Evolutionary conservation across 1,140 invertebrate species (phyloP), one percentile per base, ranked within the genome.

Genomic region (Mya arenaria): DNA sequence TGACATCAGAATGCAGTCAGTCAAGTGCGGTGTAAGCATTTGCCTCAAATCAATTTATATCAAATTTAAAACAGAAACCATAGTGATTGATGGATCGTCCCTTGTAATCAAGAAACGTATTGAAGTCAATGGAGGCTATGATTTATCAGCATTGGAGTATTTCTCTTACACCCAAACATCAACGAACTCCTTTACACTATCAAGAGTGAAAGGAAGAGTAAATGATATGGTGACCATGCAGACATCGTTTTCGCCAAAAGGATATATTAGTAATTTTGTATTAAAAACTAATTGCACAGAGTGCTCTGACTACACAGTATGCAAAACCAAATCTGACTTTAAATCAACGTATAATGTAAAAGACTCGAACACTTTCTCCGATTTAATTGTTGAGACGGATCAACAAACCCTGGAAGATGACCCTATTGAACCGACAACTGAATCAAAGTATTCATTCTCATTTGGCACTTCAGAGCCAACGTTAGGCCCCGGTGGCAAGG

Each of bases 301-400:
- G 48, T 52, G 48, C 8, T n/a, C 48, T 10, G 1, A 52, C 25
- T n/a, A 52, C 25, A 52, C 48, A 52, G 17, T 52, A 23, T 52
- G 48, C 48, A 52, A 52, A n/a, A 17, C 48, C 4, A 52, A 8
- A 52, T n/a, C 48, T n/a, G 48, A 52, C 25, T 52, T 52, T 23
- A 10, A n/a, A 23, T n/a, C 4, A 8, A 52, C 19, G 17, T 52
- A 52, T 10, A 52, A 1, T 2, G 48, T 52, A n/a, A 23, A 52
- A 34, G 58, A 71, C 63, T 19, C 30, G 30, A 13, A 28, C n/a
- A 83, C 56, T 19, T 79, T 69, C 37, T 23, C 23, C 23, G 15
- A 63, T 13, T 17, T 83, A 30, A n/a, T 72, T 37, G 74, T 83
- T 52, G 19, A 37, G 23, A 73, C 28, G 58, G 56, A 28, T 41